These are phyloP conservation scores for Engystomops pustulosus DNA, from an alignment of 2,113 vertebrate species.

Conservation along the genomic window DNA sequence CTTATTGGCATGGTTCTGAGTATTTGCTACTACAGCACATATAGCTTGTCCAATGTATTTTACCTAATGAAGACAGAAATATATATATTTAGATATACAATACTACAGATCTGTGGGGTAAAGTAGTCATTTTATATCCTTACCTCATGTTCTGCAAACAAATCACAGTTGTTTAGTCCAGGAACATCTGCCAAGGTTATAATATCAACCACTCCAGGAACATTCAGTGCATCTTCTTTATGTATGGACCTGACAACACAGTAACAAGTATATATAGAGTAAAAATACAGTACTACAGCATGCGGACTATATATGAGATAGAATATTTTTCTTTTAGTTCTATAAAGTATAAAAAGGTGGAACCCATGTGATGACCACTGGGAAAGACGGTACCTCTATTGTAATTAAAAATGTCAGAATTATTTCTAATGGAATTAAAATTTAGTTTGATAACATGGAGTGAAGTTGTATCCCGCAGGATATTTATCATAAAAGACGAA, in stretches of 20 bases:
- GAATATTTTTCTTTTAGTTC: no score
- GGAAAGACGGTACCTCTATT: no score
- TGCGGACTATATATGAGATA: no score
- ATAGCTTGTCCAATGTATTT: conserved; percentile 75
- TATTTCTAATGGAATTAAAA: no score
- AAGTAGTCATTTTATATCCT: background rate
- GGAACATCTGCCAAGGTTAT: conserved; percentile 73
- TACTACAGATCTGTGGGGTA: background rate
- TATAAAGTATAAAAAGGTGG: no score
- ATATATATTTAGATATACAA: background rate
- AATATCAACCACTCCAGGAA: conserved; percentile 70
- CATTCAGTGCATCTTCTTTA: conserved; percentile 67
- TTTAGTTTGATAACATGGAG: no score
- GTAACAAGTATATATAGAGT: no score
- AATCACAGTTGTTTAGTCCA: conserved; percentile 67
- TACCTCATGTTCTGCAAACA: conserved; percentile 73
- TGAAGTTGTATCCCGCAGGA: no score
- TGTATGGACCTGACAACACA: conserved; percentile 68
- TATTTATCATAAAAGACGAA: no score
- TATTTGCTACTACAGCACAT: conserved; percentile 75
- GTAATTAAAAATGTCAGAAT: no score
- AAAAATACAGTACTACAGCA: background rate
- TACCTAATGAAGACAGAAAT: conserved; percentile 67
- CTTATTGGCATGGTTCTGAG: conserved; percentile 68
- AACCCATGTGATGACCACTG: no score